Conservation (phyloP, 2,888 invertebrate genomes). For the Sisyra nigra region DNA sequence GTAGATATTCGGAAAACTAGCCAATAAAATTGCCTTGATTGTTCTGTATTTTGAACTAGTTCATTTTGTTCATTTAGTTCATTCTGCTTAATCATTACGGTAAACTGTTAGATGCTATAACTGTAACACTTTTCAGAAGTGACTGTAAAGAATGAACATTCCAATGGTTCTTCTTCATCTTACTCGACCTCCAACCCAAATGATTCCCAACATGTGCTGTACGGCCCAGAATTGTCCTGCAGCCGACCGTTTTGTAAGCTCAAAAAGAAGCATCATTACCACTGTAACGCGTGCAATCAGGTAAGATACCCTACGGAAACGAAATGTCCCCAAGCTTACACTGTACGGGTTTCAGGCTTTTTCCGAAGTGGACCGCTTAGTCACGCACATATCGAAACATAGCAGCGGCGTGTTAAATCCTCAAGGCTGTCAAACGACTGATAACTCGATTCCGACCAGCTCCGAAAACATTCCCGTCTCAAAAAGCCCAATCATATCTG, state of each 20-base stretch:
- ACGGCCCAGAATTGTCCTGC: constrained; percentile 49
- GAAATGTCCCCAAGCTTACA: background rate
- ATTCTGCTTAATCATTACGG: background rate
- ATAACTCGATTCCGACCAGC: constrained; percentile 14
- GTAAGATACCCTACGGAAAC: constrained; percentile 17
- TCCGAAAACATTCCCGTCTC: constrained; percentile 17
- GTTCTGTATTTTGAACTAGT: background rate
- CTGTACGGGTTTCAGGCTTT: constrained; percentile 33
- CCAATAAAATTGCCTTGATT: background rate
- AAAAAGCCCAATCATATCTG: constrained; percentile 23
- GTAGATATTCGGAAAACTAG: too few relatives aligned
- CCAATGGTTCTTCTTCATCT: background rate
- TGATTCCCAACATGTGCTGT: constrained; percentile 31
- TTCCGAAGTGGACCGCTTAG: constrained; percentile 50
- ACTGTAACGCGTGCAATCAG: constrained; percentile 67
- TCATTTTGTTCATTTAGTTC: background rate
- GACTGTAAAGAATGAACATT: background rate
- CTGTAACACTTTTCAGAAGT: background rate
- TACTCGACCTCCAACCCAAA: background rate
- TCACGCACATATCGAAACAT: constrained; percentile 56
- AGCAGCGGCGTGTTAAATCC: constrained; percentile 38
- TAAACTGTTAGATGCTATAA: background rate
- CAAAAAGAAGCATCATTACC: constrained; percentile 61
- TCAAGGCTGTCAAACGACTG: constrained; percentile 22
- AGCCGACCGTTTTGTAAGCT: constrained; percentile 66